Percentiles rank a stretch among this genome's conserved stretches.
Conservation (phyloP, 2,888 invertebrate species). For the Lathronympha strigana region DNA sequence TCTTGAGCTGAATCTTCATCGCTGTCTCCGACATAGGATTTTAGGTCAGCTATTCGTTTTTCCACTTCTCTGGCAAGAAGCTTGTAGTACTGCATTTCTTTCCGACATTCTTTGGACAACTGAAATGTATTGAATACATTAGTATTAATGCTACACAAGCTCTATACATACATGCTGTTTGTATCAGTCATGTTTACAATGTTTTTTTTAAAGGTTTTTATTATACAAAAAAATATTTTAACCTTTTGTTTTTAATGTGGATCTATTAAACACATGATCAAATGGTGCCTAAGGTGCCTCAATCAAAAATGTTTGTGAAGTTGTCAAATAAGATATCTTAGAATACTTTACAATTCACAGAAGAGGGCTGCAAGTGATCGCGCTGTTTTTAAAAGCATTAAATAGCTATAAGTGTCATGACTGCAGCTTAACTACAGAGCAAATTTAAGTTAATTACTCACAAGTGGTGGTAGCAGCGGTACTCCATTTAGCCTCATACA, state of each 20-base stretch:
- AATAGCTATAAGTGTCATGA: neutral
- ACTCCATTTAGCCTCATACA: constrained; percentile 89
- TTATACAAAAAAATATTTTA: too few species aligned
- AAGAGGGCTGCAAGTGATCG: too few species aligned
- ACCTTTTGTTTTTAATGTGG: too few species aligned
- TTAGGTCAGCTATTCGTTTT: constrained; percentile 77
- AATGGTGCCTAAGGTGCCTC: too few species aligned
- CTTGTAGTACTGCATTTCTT: constrained; percentile 88
- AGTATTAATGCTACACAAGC: neutral
- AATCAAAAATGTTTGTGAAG: too few species aligned
- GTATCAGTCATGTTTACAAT: too few species aligned
- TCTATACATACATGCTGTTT: too few species aligned
- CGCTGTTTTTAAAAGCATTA: too few species aligned
- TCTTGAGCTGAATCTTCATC: constrained; percentile 62
- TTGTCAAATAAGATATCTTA: too few species aligned
- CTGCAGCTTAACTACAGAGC: constrained; percentile 2
- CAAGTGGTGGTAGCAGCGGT: constrained; percentile 90
- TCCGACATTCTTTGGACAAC: constrained; percentile 86
- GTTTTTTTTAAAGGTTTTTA: too few species aligned
- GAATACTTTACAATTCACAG: too few species aligned
- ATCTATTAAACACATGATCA: too few species aligned
- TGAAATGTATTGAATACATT: constrained; percentile 60
- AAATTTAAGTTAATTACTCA: constrained; percentile 65
- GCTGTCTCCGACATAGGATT: constrained; percentile 63
- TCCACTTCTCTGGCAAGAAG: constrained; percentile 87